Conservation (phyloP, 2,888 invertebrate species). For the Leptinotarsa rubiginosa region DNA sequence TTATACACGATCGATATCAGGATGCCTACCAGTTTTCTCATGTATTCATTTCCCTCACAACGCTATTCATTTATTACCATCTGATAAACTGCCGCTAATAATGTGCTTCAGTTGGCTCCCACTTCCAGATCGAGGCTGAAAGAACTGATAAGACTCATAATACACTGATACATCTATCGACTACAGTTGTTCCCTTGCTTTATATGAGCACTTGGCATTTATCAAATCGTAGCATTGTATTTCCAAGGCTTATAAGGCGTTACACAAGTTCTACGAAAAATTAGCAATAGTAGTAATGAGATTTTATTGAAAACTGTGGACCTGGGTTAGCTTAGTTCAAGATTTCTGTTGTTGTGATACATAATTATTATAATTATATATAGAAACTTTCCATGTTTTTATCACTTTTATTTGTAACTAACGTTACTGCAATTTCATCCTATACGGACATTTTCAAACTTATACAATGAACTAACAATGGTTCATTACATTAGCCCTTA, state of each 20-base stretch:
- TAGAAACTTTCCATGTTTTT: too few relatives aligned
- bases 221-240: neutral
- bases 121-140: constrained; percentile 27
- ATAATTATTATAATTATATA: too few relatives aligned
- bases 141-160: constrained; percentile 9
- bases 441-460: too few relatives aligned
- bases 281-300: too few relatives aligned
- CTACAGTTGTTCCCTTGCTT: neutral
- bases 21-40: neutral
- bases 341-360: too few relatives aligned
- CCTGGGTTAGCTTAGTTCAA: too few relatives aligned
- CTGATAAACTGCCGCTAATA: constrained; percentile 32
- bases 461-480: too few relatives aligned
- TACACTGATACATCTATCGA: neutral
- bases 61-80: constrained; percentile 22
- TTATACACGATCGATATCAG: neutral
- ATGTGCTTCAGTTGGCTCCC: constrained; percentile 26
- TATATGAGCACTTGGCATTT: neutral
- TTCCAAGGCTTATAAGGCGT: neutral
- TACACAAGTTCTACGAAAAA: neutral
- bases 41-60: constrained; percentile 7
- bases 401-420: too few relatives aligned
- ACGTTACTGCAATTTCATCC: too few relatives aligned
- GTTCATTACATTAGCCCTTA: too few relatives aligned
- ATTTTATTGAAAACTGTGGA: too few relatives aligned